Conservation (phyloP, 2,113 vertebrate species). For the Todiramphus saurophagus region DNA sequence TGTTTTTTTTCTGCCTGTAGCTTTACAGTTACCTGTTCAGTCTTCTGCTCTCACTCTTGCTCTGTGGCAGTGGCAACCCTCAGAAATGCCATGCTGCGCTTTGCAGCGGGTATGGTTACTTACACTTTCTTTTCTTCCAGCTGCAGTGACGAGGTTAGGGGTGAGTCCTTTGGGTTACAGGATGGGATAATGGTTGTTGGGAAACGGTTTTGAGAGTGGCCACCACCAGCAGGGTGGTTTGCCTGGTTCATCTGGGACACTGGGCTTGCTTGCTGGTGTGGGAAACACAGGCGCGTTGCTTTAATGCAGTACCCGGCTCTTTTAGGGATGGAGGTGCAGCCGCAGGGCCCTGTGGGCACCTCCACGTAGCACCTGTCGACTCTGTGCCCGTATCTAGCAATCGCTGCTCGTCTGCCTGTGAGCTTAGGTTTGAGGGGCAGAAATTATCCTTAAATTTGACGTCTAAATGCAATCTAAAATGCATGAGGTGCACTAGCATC, state of each 20-base stretch:
- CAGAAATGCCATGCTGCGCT: background rate
- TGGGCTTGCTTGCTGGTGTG: rapidly evolving
- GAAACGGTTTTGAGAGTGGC: background rate
- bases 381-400: background rate
- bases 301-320: background rate
- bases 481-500: background rate
- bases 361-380: rapidly evolving
- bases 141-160: background rate
- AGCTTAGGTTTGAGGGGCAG: background rate
- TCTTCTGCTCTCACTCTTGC: background rate
- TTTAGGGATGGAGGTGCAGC: background rate
- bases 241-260: rapidly evolving
- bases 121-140: background rate
- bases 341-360: background rate
- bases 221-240: background rate
- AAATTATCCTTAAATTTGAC: background rate
- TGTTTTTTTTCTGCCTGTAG: background rate
- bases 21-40: background rate
- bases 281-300: background rate
- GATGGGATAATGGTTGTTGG: background rate
- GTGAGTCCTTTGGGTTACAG: background rate
- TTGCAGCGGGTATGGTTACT: background rate
- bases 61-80: background rate
- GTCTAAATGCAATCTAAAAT: background rate
- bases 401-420: background rate